phyloP scores from a whole-genome alignment of 1,140 invertebrate species.

The Drosophila melanogaster region DNA sequence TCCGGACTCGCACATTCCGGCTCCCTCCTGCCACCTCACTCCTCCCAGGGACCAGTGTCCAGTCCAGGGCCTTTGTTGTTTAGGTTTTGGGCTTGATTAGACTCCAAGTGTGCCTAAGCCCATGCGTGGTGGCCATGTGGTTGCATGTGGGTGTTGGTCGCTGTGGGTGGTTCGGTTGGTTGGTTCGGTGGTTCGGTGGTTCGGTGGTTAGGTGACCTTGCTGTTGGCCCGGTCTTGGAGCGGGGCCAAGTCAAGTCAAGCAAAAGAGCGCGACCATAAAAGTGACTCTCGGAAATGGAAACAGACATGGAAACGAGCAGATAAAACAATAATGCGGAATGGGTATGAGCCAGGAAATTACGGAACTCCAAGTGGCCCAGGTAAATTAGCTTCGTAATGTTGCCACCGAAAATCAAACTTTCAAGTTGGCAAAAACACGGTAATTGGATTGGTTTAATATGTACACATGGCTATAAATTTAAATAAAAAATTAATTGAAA shows the following conservation, averaged over 20 bases:
- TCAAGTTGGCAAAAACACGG: neutral
- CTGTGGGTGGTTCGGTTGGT: neutral
- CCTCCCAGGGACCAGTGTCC: constrained; percentile 26
- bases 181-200: neutral
- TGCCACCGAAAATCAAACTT: neutral
- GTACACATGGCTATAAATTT: no score
- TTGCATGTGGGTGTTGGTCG: neutral
- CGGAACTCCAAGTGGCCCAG: neutral
- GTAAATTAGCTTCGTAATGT: neutral
- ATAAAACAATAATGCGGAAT: constrained; percentile 47
- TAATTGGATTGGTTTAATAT: neutral
- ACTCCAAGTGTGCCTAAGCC: constrained; percentile 35
- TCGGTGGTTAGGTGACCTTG: constrained; percentile 22
- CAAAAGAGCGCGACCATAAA: constrained; percentile 38
- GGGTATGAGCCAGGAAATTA: constrained; percentile 1
- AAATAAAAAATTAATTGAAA: no score
- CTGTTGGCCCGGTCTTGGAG: constrained; percentile 13
- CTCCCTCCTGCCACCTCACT: neutral
- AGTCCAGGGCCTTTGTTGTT: constrained; percentile 43
- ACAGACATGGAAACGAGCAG: constrained; percentile 31
- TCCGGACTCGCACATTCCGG: neutral
- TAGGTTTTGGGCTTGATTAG: constrained; percentile 53
- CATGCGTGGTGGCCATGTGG: constrained; percentile 6
- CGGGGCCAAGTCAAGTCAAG: constrained; percentile 42
- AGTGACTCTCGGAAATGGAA: constrained; percentile 31